Evolutionary conservation across 2,113 vertebrate species (phyloP).

Genomic region (Pipra filicauda): DNA sequence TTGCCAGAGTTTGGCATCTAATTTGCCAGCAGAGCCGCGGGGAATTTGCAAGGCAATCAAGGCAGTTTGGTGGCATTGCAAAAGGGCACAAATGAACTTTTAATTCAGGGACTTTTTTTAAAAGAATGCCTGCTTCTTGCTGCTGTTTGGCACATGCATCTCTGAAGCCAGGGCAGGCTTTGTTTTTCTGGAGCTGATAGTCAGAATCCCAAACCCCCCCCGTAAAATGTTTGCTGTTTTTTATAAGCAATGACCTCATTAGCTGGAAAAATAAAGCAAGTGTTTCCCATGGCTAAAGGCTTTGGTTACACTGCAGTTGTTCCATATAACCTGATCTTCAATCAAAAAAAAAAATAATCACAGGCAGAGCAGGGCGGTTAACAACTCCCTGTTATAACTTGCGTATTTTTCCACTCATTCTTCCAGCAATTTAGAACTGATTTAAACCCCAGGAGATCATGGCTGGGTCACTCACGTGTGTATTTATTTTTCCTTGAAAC

Average conservation of each 20-base stretch:
- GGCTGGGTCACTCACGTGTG: background rate
- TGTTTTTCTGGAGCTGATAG: background rate
- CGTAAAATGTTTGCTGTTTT: background rate
- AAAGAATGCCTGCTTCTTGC: background rate
- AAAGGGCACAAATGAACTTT: background rate
- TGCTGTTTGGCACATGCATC: background rate
- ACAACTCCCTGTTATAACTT: slow-evolving; percentile 4
- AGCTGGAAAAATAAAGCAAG: background rate
- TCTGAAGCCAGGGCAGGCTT: background rate
- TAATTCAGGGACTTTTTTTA: background rate
- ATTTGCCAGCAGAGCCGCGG: background rate
- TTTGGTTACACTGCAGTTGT: slow-evolving; percentile 51
- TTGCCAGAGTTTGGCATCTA: background rate
- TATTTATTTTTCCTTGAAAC: background rate
- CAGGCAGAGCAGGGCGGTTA: background rate
- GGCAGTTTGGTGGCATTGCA: background rate
- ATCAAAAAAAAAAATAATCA: background rate
- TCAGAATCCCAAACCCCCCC: background rate
- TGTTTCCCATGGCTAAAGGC: background rate
- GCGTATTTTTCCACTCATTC: background rate
- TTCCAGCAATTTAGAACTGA: background rate
- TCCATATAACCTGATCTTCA: slow-evolving; percentile 18
- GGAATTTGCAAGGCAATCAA: background rate
- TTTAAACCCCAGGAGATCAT: background rate
- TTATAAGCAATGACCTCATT: slow-evolving; percentile 24